Conservation (phyloP, 2,797 vertebrate genomes). For the Ctenopoma kingsleyae region DNA sequence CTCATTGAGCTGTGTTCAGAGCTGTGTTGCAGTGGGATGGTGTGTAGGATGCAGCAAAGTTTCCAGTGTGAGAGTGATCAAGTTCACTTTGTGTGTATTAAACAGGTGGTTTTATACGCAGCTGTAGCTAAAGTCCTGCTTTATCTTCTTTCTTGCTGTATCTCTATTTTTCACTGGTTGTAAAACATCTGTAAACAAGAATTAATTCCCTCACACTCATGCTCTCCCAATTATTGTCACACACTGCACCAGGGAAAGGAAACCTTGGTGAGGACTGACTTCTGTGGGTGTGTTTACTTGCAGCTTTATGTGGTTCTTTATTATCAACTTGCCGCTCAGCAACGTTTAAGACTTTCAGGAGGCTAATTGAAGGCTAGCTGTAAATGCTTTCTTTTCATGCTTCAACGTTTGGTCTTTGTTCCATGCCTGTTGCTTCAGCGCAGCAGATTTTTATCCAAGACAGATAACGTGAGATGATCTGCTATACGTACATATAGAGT, state of each 20-base stretch:
- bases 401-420: conserved; percentile 33
- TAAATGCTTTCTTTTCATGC: conserved; percentile 51
- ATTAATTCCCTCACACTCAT: conserved; percentile 10
- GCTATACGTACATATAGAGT: not conserved
- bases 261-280: conserved; percentile 61
- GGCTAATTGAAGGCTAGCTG: conserved; percentile 70
- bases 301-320: conserved; percentile 78
- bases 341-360: conserved; percentile 55
- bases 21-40: conserved; percentile 29
- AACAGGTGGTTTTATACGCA: conserved; percentile 44
- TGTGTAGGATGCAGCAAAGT: conserved; percentile 34
- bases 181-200: conserved; percentile 21
- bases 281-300: conserved; percentile 73
- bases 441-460: conserved; percentile 10
- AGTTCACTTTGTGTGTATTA: conserved; percentile 11
- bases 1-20: conserved; percentile 56
- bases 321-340: conserved; percentile 73
- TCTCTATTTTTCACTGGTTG: not conserved
- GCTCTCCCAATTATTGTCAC: conserved; percentile 51
- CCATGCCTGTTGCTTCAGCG: conserved; percentile 13
- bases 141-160: not conserved
- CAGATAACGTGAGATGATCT: conserved; percentile 37
- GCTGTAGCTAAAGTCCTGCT: not conserved
- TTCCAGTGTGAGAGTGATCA: conserved; percentile 20
- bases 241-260: conserved; percentile 56